Evolutionary conservation across 2,113 vertebrate genomes (phyloP).

Genomic region (Lophochroa leadbeateri): DNA sequence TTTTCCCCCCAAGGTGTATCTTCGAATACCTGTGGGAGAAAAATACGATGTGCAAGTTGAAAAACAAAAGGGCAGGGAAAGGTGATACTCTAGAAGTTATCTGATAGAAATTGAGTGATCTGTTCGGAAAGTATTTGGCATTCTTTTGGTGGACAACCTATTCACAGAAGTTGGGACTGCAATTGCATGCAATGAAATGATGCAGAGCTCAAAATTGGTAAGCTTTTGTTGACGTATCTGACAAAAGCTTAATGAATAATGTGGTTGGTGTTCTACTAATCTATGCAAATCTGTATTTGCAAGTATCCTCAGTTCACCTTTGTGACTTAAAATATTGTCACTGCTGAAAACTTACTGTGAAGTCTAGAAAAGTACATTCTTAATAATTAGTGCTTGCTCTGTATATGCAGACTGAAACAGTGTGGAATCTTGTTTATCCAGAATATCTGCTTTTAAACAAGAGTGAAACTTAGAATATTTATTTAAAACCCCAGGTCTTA

Average conservation of each 20-base stretch:
- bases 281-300: not conserved
- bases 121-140: not conserved
- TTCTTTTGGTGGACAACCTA: not conserved
- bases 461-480: not conserved
- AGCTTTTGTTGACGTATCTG: not conserved
- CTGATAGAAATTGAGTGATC: not conserved
- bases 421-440: not conserved
- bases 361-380: not conserved
- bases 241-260: not conserved
- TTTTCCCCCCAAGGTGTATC: not conserved
- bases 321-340: not conserved
- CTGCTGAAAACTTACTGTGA: not conserved
- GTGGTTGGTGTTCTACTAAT: not conserved
- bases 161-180: not conserved
- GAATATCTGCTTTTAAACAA: conserved; percentile 68
- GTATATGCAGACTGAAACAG: not conserved
- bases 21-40: not conserved
- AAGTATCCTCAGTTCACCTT: not conserved
- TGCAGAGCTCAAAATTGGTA: not conserved
- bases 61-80: not conserved
- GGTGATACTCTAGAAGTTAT: not conserved
- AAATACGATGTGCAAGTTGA: not conserved
- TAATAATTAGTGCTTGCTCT: not conserved
- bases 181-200: not conserved
- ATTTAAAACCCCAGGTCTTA: not conserved